Evolutionary conservation across 2,797 vertebrate species (phyloP).

Genomic region (Sebastes nivosus): DNA sequence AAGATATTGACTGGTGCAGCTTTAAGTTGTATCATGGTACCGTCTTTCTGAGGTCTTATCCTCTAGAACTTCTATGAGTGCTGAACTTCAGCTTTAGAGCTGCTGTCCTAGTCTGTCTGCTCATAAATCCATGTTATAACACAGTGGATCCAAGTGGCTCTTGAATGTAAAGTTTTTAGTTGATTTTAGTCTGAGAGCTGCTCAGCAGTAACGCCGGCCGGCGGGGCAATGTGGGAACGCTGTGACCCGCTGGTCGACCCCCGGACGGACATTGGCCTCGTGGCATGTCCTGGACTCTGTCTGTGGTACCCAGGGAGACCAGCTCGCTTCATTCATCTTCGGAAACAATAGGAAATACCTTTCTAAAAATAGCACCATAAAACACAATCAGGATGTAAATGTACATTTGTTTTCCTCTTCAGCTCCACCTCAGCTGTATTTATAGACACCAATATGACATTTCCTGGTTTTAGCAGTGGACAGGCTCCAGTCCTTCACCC

Average conservation of each 20-base stretch:
- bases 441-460: slow-evolving; percentile 75
- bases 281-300: slow-evolving; percentile 70
- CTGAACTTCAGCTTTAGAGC: too few species aligned
- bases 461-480: slow-evolving; percentile 46
- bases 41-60: neutral
- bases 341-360: slow-evolving; percentile 83
- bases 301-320: slow-evolving; percentile 64
- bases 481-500: neutral
- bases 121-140: neutral
- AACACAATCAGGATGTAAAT: slow-evolving; percentile 85
- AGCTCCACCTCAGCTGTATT: slow-evolving; percentile 79
- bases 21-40: too few species aligned
- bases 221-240: slow-evolving; percentile 60
- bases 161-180: neutral
- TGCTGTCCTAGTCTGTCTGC: neutral
- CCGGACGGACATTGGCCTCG: slow-evolving; percentile 59
- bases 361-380: slow-evolving; percentile 83
- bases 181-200: neutral
- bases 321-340: slow-evolving; percentile 75
- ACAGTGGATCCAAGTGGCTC: neutral
- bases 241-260: slow-evolving; percentile 61
- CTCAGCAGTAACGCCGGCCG: slow-evolving; percentile 14
- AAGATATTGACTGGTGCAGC: neutral
- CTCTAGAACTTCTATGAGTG: neutral
- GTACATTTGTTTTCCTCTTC: slow-evolving; percentile 78